A percentile compares a stretch with the other conserved stretches of the same genome.
phyloP scores from a whole-genome alignment of 2,113 vertebrate species.

The Capreolus pygargus region DNA sequence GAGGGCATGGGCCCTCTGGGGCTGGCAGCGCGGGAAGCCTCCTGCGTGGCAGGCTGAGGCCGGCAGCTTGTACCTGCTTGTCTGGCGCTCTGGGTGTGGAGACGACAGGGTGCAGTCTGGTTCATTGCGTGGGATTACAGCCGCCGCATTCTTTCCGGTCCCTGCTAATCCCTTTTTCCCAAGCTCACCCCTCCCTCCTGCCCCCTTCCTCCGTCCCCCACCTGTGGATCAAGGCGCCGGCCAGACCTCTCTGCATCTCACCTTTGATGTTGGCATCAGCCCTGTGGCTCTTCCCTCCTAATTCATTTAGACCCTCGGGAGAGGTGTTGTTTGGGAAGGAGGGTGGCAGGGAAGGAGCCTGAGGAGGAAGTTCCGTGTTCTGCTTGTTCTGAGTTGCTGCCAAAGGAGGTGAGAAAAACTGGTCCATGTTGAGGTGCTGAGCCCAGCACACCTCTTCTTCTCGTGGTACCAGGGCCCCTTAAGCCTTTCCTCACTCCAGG shows the following conservation, averaged over 20 bases:
- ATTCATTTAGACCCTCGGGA: not conserved
- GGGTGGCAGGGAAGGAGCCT: not conserved
- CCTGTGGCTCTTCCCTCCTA: not conserved
- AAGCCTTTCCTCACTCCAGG: not conserved
- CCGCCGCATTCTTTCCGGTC: constrained; percentile 62
- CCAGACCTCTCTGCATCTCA: not conserved
- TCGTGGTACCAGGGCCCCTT: not conserved
- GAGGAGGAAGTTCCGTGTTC: not conserved
- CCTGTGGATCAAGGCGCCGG: not conserved
- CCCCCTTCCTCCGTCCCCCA: not conserved
- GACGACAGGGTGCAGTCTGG: constrained; percentile 3
- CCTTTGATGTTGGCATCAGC: constrained; percentile 48
- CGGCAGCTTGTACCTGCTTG: constrained; percentile 62
- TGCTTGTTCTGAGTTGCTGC: not conserved
- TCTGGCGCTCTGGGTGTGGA: constrained; percentile 29
- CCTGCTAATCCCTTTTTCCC: constrained; percentile 69
- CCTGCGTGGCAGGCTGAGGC: constrained; percentile 11
- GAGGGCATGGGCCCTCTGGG: not conserved
- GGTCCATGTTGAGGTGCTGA: not conserved
- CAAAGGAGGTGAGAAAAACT: not conserved
- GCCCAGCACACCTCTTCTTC: not conserved
- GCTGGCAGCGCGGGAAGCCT: not conserved
- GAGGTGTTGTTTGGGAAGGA: not conserved
- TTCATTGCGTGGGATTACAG: constrained; percentile 76
- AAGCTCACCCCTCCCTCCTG: not conserved